Evolutionary conservation across 92 coral and sea anemone genomes (phyloP).

Genomic region (Phenganax subtilis): DNA sequence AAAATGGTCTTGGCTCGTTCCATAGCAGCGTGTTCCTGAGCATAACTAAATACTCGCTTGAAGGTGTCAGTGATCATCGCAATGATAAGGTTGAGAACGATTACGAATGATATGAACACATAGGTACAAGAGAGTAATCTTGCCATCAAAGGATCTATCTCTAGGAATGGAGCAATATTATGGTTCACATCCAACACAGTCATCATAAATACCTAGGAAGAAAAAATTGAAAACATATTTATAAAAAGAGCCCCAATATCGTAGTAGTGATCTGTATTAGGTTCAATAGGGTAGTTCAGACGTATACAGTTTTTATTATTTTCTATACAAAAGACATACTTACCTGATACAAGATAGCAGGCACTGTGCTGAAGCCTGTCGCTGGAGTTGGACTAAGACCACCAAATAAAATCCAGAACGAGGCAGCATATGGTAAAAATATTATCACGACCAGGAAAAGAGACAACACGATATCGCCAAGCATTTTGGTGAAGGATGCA

Average conservation of each 20-base stretch:
- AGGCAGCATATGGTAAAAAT: conserved; percentile 88
- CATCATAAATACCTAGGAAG: conserved; percentile 63
- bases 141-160: conserved; percentile 81
- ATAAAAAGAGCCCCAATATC: too few relatives aligned
- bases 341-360: conserved; percentile 63
- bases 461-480: conserved; percentile 67
- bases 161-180: conserved; percentile 57
- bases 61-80: conserved; percentile 95
- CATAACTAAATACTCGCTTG: conserved; percentile 86
- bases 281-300: too few relatives aligned
- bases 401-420: conserved; percentile 94
- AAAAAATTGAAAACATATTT: not conserved
- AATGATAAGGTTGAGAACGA: conserved; percentile 82
- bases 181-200: conserved; percentile 78
- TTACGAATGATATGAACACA: conserved; percentile 73
- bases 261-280: too few relatives aligned
- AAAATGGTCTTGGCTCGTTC: conserved; percentile 82
- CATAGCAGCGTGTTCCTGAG: conserved; percentile 91
- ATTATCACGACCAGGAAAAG: conserved; percentile 66
- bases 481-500: conserved; percentile 76
- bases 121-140: conserved; percentile 84
- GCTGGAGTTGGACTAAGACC: conserved; percentile 46
- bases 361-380: conserved; percentile 63
- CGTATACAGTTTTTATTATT: too few relatives aligned
- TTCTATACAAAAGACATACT: not conserved